These are phyloP conservation scores for Tetramorium parvispinum DNA, from an alignment of 1,140 invertebrate species.

Conservation along the genomic window DNA sequence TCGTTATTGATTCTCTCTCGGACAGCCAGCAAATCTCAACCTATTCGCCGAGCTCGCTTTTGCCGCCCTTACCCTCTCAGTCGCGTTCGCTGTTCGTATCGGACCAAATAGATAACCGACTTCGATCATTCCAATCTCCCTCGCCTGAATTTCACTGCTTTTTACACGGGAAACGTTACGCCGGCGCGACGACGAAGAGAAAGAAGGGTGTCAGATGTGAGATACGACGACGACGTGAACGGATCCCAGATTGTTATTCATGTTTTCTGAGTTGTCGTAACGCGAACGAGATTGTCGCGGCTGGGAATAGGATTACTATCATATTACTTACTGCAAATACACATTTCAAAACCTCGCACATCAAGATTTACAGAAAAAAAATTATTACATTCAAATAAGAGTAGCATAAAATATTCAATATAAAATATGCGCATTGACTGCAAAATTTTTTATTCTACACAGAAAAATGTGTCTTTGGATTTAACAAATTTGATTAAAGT, in stretches of 20 bases:
- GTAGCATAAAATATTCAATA: not conserved
- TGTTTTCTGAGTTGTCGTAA: constrained; percentile 22
- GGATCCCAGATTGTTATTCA: constrained; percentile 16
- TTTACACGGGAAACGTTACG: not conserved
- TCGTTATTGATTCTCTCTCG: constrained; percentile 6
- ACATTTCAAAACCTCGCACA: not conserved
- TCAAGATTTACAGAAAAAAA: not conserved
- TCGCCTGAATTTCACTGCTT: constrained; percentile 4
- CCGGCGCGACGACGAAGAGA: constrained; percentile 21
- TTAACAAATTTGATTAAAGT: too few relatives aligned
- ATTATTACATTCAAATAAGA: not conserved
- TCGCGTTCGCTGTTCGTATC: not conserved
- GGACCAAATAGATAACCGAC: constrained; percentile 23
- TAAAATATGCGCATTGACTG: too few relatives aligned
- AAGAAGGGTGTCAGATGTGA: constrained; percentile 11
- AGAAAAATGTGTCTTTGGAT: too few relatives aligned
- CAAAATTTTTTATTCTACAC: too few relatives aligned
- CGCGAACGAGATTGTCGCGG: constrained; percentile 25
- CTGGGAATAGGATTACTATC: not conserved
- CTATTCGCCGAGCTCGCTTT: not conserved
- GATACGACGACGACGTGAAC: constrained; percentile 31
- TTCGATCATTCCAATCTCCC: not conserved
- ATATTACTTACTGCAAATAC: not conserved
- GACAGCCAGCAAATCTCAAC: not conserved
- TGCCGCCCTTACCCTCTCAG: not conserved